A percentile compares a stretch with the other conserved stretches of the same genome.
These are phyloP conservation scores for Vidua macroura DNA, from an alignment of 2,113 vertebrate genomes.

Conservation along the genomic window DNA sequence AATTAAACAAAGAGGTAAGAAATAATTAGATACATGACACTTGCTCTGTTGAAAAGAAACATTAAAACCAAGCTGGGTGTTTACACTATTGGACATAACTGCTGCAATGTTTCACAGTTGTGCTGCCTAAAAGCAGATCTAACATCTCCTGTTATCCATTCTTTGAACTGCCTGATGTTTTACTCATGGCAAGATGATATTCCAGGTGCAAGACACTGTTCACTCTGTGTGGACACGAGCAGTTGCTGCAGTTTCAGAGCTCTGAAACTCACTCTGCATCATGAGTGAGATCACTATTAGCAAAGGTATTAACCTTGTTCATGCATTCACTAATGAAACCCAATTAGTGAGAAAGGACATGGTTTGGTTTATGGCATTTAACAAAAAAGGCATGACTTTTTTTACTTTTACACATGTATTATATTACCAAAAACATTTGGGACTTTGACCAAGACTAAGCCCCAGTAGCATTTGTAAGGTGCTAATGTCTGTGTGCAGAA, in stretches of 20 bases:
- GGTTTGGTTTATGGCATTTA: not conserved
- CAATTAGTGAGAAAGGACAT: not conserved
- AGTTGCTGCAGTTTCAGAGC: not conserved
- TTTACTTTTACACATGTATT: not conserved
- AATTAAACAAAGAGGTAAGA: not conserved
- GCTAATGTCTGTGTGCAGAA: not conserved
- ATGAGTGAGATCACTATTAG: not conserved
- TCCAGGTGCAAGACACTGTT: not conserved
- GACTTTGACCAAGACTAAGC: not conserved
- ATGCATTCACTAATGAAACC: rapidly evolving
- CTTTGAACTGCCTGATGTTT: not conserved
- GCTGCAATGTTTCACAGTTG: not conserved
- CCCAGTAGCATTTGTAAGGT: not conserved
- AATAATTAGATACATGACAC: not conserved
- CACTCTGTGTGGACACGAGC: not conserved
- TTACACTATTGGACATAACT: not conserved
- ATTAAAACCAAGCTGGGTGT: not conserved
- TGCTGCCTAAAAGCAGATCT: not conserved
- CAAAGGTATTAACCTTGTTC: not conserved
- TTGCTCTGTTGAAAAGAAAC: not conserved
- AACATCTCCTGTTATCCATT: not conserved
- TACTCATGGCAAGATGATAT: not conserved
- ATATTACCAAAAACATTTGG: not conserved
- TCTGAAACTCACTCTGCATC: not conserved
- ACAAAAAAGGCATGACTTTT: not conserved